phyloP scores from a whole-genome alignment of 2,113 vertebrate genomes.

The Ornithorhynchus anatinus region DNA sequence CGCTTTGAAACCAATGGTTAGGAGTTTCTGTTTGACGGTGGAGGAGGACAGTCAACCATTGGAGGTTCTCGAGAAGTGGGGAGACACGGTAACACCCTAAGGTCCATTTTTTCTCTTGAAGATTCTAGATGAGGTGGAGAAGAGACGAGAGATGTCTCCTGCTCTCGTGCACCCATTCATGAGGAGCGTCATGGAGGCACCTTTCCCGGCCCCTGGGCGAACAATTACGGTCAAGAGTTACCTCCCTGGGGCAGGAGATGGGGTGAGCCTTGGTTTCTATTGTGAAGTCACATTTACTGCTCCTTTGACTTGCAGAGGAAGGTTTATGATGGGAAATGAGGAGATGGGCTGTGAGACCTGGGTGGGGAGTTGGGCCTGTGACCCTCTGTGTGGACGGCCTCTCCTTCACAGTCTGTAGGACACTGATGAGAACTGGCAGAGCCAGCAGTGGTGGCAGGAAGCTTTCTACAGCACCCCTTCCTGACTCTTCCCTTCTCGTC shows the following conservation, averaged over 20 bases:
- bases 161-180: conserved; percentile 94
- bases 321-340: no score
- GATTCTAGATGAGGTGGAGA: conserved; percentile 97
- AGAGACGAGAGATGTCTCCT: conserved; percentile 88
- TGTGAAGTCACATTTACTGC: no score
- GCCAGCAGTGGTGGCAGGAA: not conserved
- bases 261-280: conserved; percentile 72
- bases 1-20: no score
- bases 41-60: no score
- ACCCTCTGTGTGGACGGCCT: no score
- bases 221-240: conserved; percentile 93
- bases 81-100: no score
- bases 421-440: no score
- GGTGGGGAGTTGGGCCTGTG: no score
- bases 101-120: conserved; percentile 41
- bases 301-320: no score
- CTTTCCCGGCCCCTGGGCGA: conserved; percentile 93
- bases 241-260: conserved; percentile 90
- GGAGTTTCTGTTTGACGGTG: no score
- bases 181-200: conserved; percentile 95
- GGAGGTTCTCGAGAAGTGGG: no score
- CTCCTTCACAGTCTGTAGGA: rapidly evolving
- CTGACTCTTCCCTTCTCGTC: not conserved
- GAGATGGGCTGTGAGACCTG: no score
- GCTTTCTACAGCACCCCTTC: not conserved